phyloP scores from a whole-genome alignment of 2,113 vertebrate genomes.

The Microtus ochrogaster region DNA sequence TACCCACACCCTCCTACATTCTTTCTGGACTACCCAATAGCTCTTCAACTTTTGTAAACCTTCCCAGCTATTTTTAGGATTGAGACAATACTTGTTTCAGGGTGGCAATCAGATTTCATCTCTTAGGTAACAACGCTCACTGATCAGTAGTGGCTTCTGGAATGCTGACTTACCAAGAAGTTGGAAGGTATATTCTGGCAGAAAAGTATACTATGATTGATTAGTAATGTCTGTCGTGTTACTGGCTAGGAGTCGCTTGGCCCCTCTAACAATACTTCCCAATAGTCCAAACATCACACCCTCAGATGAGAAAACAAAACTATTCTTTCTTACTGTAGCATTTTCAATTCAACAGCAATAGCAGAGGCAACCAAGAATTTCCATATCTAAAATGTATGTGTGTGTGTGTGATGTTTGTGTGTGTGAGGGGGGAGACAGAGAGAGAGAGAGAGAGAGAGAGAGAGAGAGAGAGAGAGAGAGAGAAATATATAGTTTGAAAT shows the following conservation, averaged over 20 bases:
- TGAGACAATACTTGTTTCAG: not conserved
- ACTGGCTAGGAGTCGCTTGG: conserved; percentile 5
- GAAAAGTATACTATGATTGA: conserved; percentile 43
- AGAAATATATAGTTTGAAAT: conserved; percentile 54
- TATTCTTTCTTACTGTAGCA: conserved; percentile 43
- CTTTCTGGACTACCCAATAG: not conserved
- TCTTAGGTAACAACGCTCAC: not conserved
- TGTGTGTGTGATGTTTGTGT: not conserved
- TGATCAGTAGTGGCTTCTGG: conserved; percentile 6
- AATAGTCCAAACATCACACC: conserved; percentile 12
- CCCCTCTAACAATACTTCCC: conserved; percentile 2
- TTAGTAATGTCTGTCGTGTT: conserved; percentile 69
- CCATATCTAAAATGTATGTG: conserved; percentile 67
- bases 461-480: not conserved
- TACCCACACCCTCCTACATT: not conserved
- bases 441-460: too few species aligned
- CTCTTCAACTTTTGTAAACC: not conserved
- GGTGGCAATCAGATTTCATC: conserved; percentile 30
- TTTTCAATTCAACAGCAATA: conserved; percentile 70
- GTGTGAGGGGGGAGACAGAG: not conserved
- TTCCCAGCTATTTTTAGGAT: not conserved
- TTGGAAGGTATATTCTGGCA: not conserved
- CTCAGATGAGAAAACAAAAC: conserved; percentile 52
- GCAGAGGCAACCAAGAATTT: conserved; percentile 65
- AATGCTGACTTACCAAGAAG: conserved; percentile 56